A percentile compares a stretch with the other conserved stretches of the same genome.
Evolutionary conservation across 2,113 vertebrate genomes (phyloP).

Genomic region (Rynchops niger): DNA sequence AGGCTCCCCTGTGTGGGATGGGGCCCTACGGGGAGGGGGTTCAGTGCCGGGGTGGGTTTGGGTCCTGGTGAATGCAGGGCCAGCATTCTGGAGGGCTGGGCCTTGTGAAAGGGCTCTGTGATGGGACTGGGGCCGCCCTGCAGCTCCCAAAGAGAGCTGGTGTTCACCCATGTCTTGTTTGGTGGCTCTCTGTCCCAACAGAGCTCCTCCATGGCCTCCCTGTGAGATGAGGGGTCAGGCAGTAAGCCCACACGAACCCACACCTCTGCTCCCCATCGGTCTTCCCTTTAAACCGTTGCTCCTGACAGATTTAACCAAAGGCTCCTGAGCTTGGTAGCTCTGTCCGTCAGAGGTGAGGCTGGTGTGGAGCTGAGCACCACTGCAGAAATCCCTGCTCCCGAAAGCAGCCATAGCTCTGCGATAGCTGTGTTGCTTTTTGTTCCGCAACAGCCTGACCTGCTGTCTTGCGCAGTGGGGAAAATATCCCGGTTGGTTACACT

Average conservation of each 20-base stretch:
- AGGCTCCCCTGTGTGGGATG: background rate
- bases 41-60: background rate
- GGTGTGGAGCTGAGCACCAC: background rate
- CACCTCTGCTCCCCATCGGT: rapidly evolving
- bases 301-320: background rate
- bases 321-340: background rate
- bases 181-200: rapidly evolving
- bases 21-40: background rate
- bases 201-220: background rate
- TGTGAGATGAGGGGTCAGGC: rapidly evolving
- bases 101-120: background rate
- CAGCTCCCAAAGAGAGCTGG: rapidly evolving
- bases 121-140: rapidly evolving
- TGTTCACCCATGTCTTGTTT: rapidly evolving
- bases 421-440: background rate
- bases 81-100: rapidly evolving
- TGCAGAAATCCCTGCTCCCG: background rate
- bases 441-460: background rate
- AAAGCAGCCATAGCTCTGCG: background rate
- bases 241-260: background rate
- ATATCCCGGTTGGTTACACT: rapidly evolving
- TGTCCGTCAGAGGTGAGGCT: background rate
- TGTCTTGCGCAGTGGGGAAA: background rate
- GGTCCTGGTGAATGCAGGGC: background rate
- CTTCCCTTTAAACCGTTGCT: rapidly evolving